Conservation (phyloP, 2,113 vertebrate genomes). For the Corythoichthys haematopterus region DNA sequence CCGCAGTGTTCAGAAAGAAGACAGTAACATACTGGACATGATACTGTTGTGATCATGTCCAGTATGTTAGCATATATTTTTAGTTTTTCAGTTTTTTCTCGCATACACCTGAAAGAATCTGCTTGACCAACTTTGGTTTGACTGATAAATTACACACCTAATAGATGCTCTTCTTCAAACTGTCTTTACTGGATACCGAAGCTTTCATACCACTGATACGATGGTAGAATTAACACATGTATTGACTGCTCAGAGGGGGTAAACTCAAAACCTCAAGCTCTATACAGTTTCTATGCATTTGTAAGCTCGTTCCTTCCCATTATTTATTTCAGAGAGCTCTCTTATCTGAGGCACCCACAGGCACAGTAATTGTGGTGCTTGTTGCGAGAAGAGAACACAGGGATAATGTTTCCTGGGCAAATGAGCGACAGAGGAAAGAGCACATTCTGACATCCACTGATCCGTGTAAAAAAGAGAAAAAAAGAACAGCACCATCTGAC, state of each 20-base stretch:
- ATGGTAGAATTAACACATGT: neutral
- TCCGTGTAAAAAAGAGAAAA: conserved; percentile 8
- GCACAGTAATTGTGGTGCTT: conserved; percentile 38
- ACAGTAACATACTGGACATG: no score
- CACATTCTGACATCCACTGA: conserved; percentile 30
- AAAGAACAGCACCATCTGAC: neutral
- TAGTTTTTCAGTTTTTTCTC: no score
- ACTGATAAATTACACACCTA: no score
- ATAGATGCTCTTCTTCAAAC: no score
- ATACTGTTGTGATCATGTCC: no score
- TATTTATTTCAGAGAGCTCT: conserved; percentile 21
- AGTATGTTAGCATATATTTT: no score
- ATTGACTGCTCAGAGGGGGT: conserved; percentile 24
- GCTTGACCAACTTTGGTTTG: no score
- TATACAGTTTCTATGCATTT: conserved; percentile 24
- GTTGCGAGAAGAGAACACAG: conserved; percentile 28
- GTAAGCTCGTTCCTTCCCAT: conserved; percentile 19
- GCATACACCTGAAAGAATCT: no score
- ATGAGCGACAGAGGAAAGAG: conserved; percentile 31
- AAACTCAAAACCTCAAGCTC: conserved; percentile 12
- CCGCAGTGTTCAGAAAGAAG: no score
- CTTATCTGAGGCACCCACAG: conserved; percentile 39
- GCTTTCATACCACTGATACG: conserved; percentile 1
- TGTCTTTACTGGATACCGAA: neutral
- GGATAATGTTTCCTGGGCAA: conserved; percentile 50